A percentile compares a stretch with the other conserved stretches of the same genome.
These are phyloP conservation scores for Stenodera caucasica DNA, from an alignment of 2,888 invertebrate genomes.

Conservation along the genomic window DNA sequence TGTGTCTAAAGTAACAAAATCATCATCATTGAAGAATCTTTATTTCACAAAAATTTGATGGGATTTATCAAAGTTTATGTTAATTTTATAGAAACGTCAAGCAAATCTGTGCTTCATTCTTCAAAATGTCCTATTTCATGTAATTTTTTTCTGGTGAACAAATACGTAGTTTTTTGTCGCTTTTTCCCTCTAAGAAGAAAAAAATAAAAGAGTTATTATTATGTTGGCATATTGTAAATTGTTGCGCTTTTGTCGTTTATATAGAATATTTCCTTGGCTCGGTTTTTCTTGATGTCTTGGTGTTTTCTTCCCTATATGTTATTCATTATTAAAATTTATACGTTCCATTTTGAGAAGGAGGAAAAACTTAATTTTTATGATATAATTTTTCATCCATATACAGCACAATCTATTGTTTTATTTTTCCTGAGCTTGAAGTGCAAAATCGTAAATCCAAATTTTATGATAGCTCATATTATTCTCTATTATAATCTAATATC, in stretches of 20 bases:
- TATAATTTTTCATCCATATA: too few species aligned
- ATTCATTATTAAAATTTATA: conserved; percentile 2
- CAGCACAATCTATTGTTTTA: background rate
- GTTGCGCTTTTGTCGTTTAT: background rate
- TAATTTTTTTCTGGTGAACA: background rate
- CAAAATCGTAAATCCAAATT: background rate
- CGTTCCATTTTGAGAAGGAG: background rate
- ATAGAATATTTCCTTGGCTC: background rate
- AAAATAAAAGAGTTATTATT: background rate
- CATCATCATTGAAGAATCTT: too few species aligned
- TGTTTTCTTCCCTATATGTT: too few species aligned
- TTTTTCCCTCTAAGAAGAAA: background rate
- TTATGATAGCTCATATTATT: background rate
- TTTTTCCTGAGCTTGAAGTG: background rate
- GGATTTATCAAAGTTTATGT: too few species aligned
- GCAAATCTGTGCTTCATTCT: background rate
- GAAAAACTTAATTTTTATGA: conserved; percentile 1
- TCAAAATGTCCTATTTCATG: background rate
- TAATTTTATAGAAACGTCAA: conserved; percentile 6
- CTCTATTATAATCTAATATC: background rate
- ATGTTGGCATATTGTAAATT: background rate
- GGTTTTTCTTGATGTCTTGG: background rate
- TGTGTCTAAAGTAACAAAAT: too few species aligned
- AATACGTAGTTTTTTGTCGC: too few species aligned
- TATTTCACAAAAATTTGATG: too few species aligned